These are phyloP conservation scores for Dasyprocta punctata DNA, from an alignment of 2,113 vertebrate genomes.

Conservation along the genomic window DNA sequence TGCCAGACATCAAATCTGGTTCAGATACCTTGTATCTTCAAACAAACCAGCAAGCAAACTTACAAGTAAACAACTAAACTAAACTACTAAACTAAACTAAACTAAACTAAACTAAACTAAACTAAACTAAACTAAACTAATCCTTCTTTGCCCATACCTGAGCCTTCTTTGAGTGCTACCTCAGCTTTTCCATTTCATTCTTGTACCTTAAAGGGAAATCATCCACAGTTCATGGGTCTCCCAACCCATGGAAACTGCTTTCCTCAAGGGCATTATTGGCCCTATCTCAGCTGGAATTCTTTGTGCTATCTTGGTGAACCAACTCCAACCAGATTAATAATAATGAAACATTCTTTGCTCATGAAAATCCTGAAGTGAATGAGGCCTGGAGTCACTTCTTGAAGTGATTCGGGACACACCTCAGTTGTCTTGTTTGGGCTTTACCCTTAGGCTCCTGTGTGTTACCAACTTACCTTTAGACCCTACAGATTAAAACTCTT, in stretches of 20 bases:
- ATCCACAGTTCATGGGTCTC: not conserved
- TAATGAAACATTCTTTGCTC: not conserved
- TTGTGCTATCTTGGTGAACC: conserved; percentile 8
- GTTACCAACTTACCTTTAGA: not conserved
- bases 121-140: not conserved
- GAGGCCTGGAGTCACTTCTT: not conserved
- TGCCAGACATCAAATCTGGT: not conserved
- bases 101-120: not conserved
- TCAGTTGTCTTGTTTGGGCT: not conserved
- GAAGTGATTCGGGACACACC: not conserved
- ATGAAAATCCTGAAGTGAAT: not conserved
- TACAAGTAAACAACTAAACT: not conserved
- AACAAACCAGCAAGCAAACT: not conserved
- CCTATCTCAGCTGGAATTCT: not conserved
- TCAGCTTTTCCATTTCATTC: not conserved
- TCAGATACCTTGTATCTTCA: not conserved
- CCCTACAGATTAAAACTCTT: not conserved
- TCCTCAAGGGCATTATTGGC: not conserved
- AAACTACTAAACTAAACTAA: not conserved
- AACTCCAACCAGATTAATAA: not conserved
- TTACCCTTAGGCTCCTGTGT: not conserved
- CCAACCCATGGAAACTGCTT: not conserved
- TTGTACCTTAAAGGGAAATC: not conserved
- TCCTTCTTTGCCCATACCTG: not conserved
- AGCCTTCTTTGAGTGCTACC: not conserved